Evolutionary conservation across 2,113 vertebrate species (phyloP), one percentile per base, ranked within the genome.

Genomic region (Amblyopsis rosae): DNA sequence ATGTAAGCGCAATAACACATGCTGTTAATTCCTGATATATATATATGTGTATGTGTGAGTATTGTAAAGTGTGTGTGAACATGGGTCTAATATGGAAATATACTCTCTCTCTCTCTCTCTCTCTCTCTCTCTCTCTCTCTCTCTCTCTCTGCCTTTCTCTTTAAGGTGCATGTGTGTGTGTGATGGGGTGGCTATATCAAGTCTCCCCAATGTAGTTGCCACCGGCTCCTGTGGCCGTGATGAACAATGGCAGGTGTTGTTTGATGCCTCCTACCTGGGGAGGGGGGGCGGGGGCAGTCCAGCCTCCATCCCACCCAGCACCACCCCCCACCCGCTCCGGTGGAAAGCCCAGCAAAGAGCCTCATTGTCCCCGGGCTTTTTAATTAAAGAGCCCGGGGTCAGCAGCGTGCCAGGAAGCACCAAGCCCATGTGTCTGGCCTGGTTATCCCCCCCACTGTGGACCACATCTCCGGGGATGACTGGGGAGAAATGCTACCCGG

Each of bases 401-500:
- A 59, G 50, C 70, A 73, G n/a, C 4, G 71, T 79, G 83, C 85
- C 88, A 88, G 86, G 75, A 77, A 82, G 64, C 77, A 63, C 74
- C 47, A 0, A 65, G 77, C 46, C 59, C 51, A 53, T 83, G 72
- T 76, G 73, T 78, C 80, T 11, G 48, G 49, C 45, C 33, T 74
- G 19, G 19, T 19, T 67, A 65, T 72, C 76, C 62, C 64, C 62
- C 76, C 76, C 69, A 11, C 32, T 45, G 67, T 53, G 77, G 79
- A 75, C 86, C 86, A 82, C 1, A 9, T 58, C 56, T 58, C 17
- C 81, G 68, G 75, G 41, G 88, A 89, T 90, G 87, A 91, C 86
- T 89, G 83, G 73, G 63, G 69, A 66, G 91, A 91, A 93, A 93
- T 53, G 74, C 72, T 89, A 93, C 84, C 87, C 85, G 62, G 75